These are phyloP conservation scores for Pharmacophagus antenor DNA, from an alignment of 2,888 invertebrate genomes.

Conservation along the genomic window DNA sequence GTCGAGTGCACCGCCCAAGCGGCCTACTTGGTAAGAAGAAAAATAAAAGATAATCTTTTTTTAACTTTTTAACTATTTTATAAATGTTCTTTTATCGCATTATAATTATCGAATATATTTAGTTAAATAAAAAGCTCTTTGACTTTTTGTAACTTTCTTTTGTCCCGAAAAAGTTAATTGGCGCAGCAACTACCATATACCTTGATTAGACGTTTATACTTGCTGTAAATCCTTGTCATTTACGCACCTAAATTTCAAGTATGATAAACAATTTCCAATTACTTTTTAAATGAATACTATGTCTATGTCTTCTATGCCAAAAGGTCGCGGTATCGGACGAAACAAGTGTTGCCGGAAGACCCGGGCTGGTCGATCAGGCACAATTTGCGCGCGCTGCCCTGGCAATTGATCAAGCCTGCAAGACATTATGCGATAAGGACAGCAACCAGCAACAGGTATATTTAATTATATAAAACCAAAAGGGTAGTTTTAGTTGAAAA, in stretches of 20 bases:
- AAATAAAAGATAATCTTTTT: not conserved
- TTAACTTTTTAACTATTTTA: no score
- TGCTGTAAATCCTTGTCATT: no score
- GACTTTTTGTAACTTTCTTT: no score
- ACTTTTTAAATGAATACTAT: not conserved
- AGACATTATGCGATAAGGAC: conserved; percentile 85
- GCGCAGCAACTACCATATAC: no score
- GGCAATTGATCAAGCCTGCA: conserved; percentile 94
- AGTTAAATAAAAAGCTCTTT: no score
- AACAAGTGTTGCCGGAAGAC: conserved; percentile 91
- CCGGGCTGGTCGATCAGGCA: conserved; percentile 93
- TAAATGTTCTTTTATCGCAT: no score
- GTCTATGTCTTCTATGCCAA: not conserved
- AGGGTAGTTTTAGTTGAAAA: no score
- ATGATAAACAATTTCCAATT: not conserved
- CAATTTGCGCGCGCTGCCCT: conserved; percentile 93
- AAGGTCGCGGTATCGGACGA: conserved; percentile 95
- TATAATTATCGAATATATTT: no score
- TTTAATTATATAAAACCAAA: not conserved
- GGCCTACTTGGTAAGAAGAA: conserved; percentile 92
- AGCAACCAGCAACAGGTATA: conserved; percentile 87
- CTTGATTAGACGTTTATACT: no score
- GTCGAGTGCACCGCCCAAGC: conserved; percentile 97
- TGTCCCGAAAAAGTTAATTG: no score
- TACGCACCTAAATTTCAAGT: not conserved